Evolutionary conservation across 92 coral and sea anemone species (phyloP).

Genomic region (Epizoanthus ramosus): DNA sequence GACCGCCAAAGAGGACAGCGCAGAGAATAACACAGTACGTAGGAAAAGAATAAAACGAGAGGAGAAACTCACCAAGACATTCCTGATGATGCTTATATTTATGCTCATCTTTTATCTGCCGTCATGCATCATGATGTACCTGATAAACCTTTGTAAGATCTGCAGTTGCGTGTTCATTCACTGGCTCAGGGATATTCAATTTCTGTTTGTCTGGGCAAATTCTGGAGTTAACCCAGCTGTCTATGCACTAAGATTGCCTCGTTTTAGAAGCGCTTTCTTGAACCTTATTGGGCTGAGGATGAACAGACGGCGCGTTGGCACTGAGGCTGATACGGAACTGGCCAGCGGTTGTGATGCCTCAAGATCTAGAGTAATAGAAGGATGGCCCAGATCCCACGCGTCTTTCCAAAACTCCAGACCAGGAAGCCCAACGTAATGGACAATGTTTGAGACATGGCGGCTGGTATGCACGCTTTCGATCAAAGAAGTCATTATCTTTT

Average conservation of each 20-base stretch:
- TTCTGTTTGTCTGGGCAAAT: constrained; percentile 71
- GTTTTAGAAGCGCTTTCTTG: constrained; percentile 55
- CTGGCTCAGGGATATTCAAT: constrained; percentile 70
- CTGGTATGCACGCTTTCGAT: too few species aligned
- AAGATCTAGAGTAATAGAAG: constrained; percentile 3
- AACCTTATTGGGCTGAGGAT: background rate
- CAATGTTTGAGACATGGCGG: too few species aligned
- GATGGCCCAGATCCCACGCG: background rate
- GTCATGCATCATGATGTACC: constrained; percentile 65
- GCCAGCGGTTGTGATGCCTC: background rate
- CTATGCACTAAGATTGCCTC: constrained; percentile 58
- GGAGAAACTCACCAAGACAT: constrained; percentile 72
- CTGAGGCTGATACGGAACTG: background rate
- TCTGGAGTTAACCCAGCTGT: constrained; percentile 75
- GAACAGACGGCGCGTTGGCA: background rate
- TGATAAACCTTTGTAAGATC: constrained; percentile 65
- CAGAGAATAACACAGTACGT: constrained; percentile 15
- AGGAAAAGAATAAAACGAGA: constrained; percentile 52
- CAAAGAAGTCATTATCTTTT: too few species aligned
- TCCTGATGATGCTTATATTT: constrained; percentile 64
- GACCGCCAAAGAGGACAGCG: background rate
- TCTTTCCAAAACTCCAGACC: background rate
- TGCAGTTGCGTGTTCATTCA: constrained; percentile 74
- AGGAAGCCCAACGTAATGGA: too few species aligned
- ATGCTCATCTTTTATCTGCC: constrained; percentile 73